phyloP scores from a whole-genome alignment of 2,888 invertebrate genomes.

The Megalurothrips usitatus region DNA sequence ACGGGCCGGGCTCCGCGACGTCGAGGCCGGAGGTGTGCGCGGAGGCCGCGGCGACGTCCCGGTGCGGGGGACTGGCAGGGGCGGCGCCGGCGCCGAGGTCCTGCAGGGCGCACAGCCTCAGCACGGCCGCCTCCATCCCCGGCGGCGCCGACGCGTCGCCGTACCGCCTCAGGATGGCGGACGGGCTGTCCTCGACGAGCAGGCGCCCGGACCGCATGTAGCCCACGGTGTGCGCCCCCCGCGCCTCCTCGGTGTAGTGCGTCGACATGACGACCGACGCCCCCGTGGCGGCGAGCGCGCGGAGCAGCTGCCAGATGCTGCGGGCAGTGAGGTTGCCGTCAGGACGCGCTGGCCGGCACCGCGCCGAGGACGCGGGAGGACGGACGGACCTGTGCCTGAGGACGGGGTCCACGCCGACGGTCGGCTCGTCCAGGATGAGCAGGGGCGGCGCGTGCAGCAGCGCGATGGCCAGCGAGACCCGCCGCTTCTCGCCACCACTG shows the following conservation, averaged over 20 bases:
- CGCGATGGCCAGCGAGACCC: conserved; percentile 84
- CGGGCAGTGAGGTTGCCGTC: background rate
- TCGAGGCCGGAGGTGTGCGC: too few species aligned
- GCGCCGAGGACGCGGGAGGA: too few species aligned
- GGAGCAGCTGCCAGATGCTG: background rate
- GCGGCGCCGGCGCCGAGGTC: background rate
- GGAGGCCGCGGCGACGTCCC: too few species aligned
- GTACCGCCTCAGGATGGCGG: background rate
- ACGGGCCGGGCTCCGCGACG: too few species aligned
- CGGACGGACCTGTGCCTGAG: conserved; percentile 66
- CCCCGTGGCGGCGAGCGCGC: background rate
- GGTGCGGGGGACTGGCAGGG: background rate
- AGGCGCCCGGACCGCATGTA: background rate
- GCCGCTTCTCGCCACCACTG: conserved; percentile 85
- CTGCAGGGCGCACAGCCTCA: background rate
- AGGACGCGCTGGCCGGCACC: too few species aligned
- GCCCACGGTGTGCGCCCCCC: background rate
- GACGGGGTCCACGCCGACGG: conserved; percentile 88
- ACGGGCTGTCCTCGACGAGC: background rate
- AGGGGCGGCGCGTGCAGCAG: conserved; percentile 84
- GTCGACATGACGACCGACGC: background rate
- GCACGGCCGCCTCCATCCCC: background rate
- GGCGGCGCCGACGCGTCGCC: background rate
- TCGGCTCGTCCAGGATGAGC: conserved; percentile 87
- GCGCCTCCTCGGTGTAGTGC: background rate